Conservation (phyloP, 53 echinoderm and acorn worm genomes). For the Astropecten irregularis region DNA sequence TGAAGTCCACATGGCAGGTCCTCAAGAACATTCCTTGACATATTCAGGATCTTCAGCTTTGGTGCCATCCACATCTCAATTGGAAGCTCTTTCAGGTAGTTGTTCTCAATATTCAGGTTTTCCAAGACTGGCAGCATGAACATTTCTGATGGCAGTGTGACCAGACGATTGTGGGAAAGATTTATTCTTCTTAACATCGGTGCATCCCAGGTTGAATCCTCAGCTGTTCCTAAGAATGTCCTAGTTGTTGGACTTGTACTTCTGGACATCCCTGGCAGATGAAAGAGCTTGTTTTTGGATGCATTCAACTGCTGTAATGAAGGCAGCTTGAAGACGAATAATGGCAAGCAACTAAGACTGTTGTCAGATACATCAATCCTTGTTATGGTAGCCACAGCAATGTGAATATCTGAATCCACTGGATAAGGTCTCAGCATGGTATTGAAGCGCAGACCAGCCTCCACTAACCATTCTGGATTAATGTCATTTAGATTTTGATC, state of each 20-base stretch:
- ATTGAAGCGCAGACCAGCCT: slow-evolving; percentile 79
- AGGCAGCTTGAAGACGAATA: slow-evolving; percentile 84
- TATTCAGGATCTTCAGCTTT: slow-evolving; percentile 74
- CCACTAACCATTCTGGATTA: slow-evolving; percentile 82
- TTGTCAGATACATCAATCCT: slow-evolving; percentile 96
- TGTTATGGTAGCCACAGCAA: slow-evolving; percentile 74
- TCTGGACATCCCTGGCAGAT: slow-evolving; percentile 50
- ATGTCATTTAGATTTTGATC: slow-evolving; percentile 88
- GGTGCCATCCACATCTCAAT: slow-evolving; percentile 98
- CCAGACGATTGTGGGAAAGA: slow-evolving; percentile 76
- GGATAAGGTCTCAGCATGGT: slow-evolving; percentile 73
- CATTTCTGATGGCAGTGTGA: slow-evolving; percentile 68
- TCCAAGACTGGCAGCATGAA: slow-evolving; percentile 82
- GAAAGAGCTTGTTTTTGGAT: slow-evolving; percentile 81
- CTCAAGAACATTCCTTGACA: slow-evolving; percentile 77
- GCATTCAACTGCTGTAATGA: slow-evolving; percentile 89
- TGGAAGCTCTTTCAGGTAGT: slow-evolving; percentile 74
- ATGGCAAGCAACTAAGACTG: slow-evolving; percentile 73
- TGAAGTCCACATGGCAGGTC: slow-evolving; percentile 72
- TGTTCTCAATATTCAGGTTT: slow-evolving; percentile 64
- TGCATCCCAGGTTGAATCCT: slow-evolving; percentile 72
- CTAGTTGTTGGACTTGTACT: slow-evolving; percentile 16
- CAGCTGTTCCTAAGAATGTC: background rate
- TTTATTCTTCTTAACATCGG: slow-evolving; percentile 75
- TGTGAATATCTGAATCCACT: slow-evolving; percentile 61